Base-by-base conservation (phyloP, 1,140 invertebrate genomes). In the Eumeta japonica region DNA sequence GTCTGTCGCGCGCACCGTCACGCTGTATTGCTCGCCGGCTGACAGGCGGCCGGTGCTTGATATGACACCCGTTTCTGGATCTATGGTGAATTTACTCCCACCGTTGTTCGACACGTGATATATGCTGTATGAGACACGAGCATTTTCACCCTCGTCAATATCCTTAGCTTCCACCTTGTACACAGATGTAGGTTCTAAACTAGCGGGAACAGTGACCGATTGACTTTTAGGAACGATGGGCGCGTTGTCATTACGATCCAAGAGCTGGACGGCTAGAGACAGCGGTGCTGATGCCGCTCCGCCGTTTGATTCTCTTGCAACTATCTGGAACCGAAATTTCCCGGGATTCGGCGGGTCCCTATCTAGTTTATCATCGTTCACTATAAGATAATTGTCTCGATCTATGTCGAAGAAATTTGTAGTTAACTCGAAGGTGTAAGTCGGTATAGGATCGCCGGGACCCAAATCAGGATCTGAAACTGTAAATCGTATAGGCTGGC, bases 101-200 rank as follows among this genome's bases (percentile, higher is more conserved):
- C 90, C 92, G 60, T 92, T 92, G 62, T 93, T 94, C 20, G 89
- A 92, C 3, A 94, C 88, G 65, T 93, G 90, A 58, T 90, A 88
- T 40, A 94, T 89, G 41, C 82, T 85, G 74, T 92, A 94, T 3
- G 81, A 82, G 32, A 94, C 81, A 30, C 83, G 80, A 1, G 90
- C 89, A 65, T 92, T 92, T 39, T 86, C 82, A 24, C 88, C 90
- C 49, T 86, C 83, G 58, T 94, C 91, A 48, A 89, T 89, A 55
- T 95, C 91, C 2, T 82, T 85, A 0, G 90, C 92, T 50, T 85
- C 63, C 44, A 75, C 72, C 71, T 87, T 85, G 15, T 85, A 81
- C n/a, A 94, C 83, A 55, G 82, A 75, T 29, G 87, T 78, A 45
- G 82, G 82, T 14, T 82, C 83, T 60, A 91, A 86, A 0, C 89